phyloP scores from a whole-genome alignment of 2,888 invertebrate species.

The Heteromurus nitidus region DNA sequence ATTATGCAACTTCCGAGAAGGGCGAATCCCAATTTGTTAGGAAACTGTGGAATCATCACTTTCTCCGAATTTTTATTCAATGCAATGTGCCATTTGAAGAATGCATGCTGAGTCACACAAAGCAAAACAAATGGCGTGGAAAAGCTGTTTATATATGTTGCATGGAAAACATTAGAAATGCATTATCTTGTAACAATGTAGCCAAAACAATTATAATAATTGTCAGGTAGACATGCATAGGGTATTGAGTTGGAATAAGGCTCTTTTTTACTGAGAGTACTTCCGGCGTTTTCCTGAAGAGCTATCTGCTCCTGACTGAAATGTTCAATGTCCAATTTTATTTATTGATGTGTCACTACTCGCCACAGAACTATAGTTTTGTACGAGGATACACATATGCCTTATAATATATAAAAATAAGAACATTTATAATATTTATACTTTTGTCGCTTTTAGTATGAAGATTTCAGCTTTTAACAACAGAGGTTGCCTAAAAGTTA shows the following conservation, averaged over 20 bases:
- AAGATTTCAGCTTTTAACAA: conserved; percentile 5
- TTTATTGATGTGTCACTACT: not conserved
- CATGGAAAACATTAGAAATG: not conserved
- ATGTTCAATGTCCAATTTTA: not conserved
- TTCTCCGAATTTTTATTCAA: not conserved
- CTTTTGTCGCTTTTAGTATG: conserved; percentile 14
- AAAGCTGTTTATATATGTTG: not conserved
- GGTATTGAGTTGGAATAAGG: too few relatives aligned
- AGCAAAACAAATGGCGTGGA: not conserved
- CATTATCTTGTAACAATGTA: not conserved
- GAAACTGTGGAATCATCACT: not conserved
- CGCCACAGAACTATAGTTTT: not conserved
- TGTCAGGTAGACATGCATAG: conserved; percentile 37
- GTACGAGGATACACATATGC: too few relatives aligned
- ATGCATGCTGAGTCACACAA: not conserved
- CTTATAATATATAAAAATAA: too few relatives aligned
- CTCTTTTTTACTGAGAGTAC: not conserved
- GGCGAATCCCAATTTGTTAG: not conserved
- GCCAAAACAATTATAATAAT: conserved; percentile 38
- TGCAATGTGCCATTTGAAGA: not conserved
- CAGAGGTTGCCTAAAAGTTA: conserved; percentile 32
- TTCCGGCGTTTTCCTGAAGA: not conserved
- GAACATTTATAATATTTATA: too few relatives aligned
- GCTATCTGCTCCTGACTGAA: not conserved
- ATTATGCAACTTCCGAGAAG: too few relatives aligned